Base-by-base conservation (phyloP, 2,113 vertebrate species). In the Psettodes erumei region DNA sequence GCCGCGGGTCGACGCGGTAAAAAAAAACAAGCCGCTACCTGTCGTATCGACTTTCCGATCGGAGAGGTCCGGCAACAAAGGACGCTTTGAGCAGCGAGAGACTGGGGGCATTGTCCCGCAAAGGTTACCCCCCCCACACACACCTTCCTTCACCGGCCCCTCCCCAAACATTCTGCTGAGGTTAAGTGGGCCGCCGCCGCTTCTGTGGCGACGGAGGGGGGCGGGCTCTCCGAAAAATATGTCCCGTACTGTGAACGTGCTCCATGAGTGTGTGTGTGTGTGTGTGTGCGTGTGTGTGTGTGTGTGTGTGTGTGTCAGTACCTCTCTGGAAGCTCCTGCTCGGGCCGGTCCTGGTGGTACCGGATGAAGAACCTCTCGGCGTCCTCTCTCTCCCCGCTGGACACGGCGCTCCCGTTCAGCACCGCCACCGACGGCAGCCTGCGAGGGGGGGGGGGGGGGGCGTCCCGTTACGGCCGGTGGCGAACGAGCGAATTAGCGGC, bases 311-410 rank as follows among this genome's bases (percentile, higher is more conserved):
- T 7, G 21, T 61, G 2, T 43, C 8, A 23, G 38, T 82, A 98
- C 98, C 97, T 98, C 92, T 94, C 90, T 0, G 97, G 96, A 0
- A 95, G 95, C 75, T 97, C 95, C 67, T 96, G 95, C 51, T 96
- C 94, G 0, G 96, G 95, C 45, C 90, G 90, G 77, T 97, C 95
- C 86, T 97, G 94, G 84, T 97, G 94, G 40, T 96, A 97, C 13
- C 98, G 95, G 81, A 99, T 96, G 90, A 98, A 99, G 91, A 98
- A 98, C 10, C 98, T 93, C 88, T 99, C 98, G 0, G 98, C 97
- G 64, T 98, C 97, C 85, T 99, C 97, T 13, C 98, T 94, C 74
- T 99, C 98, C 1, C 94, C 95, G 0, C 94, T 91, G 0, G 93
- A 94, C 77, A 99, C 95, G 5, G 95, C 93, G 50, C 97, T 95